Conservation (phyloP, 2,888 invertebrate genomes). For the Acleris cristana region DNA sequence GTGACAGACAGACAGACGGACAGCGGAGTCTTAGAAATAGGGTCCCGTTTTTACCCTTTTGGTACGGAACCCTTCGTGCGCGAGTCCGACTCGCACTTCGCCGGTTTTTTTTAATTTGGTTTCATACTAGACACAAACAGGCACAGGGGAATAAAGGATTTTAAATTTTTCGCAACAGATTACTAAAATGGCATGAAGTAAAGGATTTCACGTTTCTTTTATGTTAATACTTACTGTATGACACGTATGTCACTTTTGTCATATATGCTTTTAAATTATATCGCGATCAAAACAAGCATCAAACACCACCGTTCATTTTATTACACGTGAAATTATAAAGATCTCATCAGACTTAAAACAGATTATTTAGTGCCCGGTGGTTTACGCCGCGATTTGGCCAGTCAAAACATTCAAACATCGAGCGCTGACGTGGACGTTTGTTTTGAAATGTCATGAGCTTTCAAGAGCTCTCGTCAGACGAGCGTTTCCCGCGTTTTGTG, state of each 20-base stretch:
- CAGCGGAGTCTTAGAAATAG: no score
- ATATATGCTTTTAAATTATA: not conserved
- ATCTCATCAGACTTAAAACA: slow-evolving; percentile 38
- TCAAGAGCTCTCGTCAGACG: slow-evolving; percentile 63
- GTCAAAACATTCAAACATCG: slow-evolving; percentile 76
- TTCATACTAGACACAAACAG: no score
- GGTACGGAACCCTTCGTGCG: no score
- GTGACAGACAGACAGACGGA: no score
- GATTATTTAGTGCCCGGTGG: slow-evolving; percentile 51
- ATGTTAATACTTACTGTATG: not conserved
- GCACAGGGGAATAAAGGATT: not conserved
- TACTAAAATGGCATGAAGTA: not conserved
- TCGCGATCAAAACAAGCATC: not conserved
- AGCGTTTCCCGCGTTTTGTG: slow-evolving; percentile 35
- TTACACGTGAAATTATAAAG: slow-evolving; percentile 31
- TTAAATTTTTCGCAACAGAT: not conserved
- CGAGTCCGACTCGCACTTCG: no score
- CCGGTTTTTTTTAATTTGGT: no score
- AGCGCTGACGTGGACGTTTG: slow-evolving; percentile 68
- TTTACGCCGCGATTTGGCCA: slow-evolving; percentile 66
- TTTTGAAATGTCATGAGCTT: slow-evolving; percentile 76
- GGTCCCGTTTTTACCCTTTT: no score
- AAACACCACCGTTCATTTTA: slow-evolving; percentile 11
- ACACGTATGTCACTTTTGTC: no score
- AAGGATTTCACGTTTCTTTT: not conserved